Base-by-base conservation (phyloP, 2,113 vertebrate species). In the Cavia aperea region DNA sequence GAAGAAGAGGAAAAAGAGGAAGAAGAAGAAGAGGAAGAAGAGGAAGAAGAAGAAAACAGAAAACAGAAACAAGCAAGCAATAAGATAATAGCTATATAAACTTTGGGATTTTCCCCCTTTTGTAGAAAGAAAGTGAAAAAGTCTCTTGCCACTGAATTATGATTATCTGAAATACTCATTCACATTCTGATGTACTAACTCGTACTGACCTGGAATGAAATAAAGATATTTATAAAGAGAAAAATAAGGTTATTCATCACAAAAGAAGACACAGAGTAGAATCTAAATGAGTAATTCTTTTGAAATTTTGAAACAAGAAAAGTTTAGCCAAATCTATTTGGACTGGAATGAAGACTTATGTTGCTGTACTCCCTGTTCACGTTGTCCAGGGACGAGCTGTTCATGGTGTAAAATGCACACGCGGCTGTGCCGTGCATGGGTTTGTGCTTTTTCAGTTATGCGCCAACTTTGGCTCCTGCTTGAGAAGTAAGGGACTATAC, bases 91-190 rank as follows among this genome's bases (percentile, higher is more conserved):
- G 60, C 23, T 60, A 91, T 43, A 79, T 78, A 84, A 78, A 65
- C 84, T 56, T 73, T 31, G 36, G 39, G 70, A 5, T 51, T 60
- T 60, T 54, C 10, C 39, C 16, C 29, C 4, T 15, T 65, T 83
- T 86, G 91, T 85, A 94, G 56, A 78, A 94, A 39, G 26, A 94
- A 89, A 88, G 4, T 91, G 31, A 81, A 81, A 93, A 87, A 2
- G 5, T 39, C 13, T 54, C 4, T 54, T 85, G 24, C 7, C 58
- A 84, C 29, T 46, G 56, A 70, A 51, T 49, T 85, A 58, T 83
- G 46, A 73, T 49, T 62, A 16, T 72, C 33, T 58, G 23, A 5
- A 63, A 21, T 24, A 31, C 11, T 82, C 77, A 83, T 39, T 39
- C 39, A 39, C 73, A 92, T 56, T 90, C 68, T 60, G 11, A 93